A percentile compares a stretch with the other conserved stretches of the same genome.
These are phyloP conservation scores for Micrasema longulum DNA, from an alignment of 1,140 invertebrate genomes.

Conservation along the genomic window DNA sequence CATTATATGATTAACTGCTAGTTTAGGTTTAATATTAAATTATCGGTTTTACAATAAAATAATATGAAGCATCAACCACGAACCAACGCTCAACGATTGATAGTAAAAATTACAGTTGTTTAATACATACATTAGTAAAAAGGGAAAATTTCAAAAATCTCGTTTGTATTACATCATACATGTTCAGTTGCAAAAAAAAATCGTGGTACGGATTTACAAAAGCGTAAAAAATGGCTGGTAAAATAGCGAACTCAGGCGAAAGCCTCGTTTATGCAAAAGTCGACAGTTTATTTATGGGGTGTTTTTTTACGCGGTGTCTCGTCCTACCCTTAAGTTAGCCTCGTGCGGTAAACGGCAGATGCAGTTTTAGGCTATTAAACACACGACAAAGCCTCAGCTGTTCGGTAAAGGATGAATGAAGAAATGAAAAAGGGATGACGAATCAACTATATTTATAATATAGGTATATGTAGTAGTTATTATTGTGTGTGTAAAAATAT, in stretches of 20 bases:
- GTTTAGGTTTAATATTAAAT: too few relatives aligned
- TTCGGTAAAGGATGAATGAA: conserved; percentile 18
- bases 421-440: too few relatives aligned
- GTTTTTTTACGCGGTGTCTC: conserved; percentile 1
- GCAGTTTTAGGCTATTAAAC: conserved; percentile 1
- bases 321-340: conserved; percentile 10
- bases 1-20: too few relatives aligned
- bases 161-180: background rate
- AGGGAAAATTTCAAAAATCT: background rate
- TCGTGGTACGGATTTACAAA: background rate
- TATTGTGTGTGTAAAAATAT: too few relatives aligned
- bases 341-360: background rate
- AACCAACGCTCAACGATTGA: too few relatives aligned
- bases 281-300: too few relatives aligned
- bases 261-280: background rate
- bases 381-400: conserved; percentile 14
- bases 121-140: background rate
- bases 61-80: too few relatives aligned
- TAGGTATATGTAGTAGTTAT: too few relatives aligned
- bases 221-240: background rate
- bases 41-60: too few relatives aligned
- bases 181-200: background rate
- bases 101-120: too few relatives aligned
- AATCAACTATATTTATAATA: too few relatives aligned
- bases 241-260: background rate